phyloP scores from a whole-genome alignment of 2,113 vertebrate genomes.

The Sprattus sprattus region DNA sequence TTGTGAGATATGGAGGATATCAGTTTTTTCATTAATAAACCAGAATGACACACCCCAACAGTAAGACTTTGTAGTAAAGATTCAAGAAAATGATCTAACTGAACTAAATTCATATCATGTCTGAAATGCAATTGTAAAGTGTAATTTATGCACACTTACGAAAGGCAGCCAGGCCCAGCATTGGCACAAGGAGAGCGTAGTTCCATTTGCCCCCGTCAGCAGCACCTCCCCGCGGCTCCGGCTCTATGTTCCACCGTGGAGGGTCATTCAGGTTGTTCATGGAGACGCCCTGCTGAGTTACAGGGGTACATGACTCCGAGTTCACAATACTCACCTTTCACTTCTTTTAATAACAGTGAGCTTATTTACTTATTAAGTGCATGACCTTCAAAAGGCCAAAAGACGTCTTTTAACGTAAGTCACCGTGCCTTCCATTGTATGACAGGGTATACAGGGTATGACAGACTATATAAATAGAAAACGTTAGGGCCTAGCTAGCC shows the following conservation, averaged over 20 bases:
- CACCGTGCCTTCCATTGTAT: neutral
- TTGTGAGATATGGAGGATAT: too few relatives aligned
- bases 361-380: neutral
- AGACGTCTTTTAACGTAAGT: neutral
- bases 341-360: neutral
- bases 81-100: neutral
- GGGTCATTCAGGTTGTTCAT: slow-evolving; percentile 98
- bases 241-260: slow-evolving; percentile 89
- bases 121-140: too few relatives aligned
- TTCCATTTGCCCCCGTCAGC: slow-evolving; percentile 87
- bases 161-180: slow-evolving; percentile 93
- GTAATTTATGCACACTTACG: slow-evolving; percentile 77
- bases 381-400: neutral
- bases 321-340: neutral
- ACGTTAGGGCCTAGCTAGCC: neutral
- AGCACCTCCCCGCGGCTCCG: slow-evolving; percentile 72
- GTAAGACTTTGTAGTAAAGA: neutral
- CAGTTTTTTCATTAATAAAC: too few relatives aligned
- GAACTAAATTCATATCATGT: neutral
- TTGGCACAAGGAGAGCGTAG: slow-evolving; percentile 90
- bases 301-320: neutral
- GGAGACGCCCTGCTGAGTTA: slow-evolving; percentile 56
- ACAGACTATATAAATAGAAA: neutral
- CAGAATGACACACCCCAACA: neutral
- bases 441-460: neutral